Percentiles rank a stretch among this genome's conserved stretches.
These are phyloP conservation scores for Dynastes tityus DNA, from an alignment of 2,888 invertebrate species.

Conservation along the genomic window DNA sequence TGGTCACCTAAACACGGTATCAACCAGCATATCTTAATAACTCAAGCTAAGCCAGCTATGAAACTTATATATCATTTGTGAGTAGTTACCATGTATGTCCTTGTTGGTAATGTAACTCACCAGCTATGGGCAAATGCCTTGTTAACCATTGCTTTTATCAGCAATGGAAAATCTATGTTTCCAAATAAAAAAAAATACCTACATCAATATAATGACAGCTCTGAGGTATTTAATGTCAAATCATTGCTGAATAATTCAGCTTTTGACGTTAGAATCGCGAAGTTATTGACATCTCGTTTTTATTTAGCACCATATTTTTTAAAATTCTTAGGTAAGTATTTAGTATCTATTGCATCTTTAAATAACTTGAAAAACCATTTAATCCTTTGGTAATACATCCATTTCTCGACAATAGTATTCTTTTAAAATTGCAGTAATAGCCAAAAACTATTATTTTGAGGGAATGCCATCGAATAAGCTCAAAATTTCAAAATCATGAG, in stretches of 20 bases:
- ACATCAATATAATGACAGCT: background rate
- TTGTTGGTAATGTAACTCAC: too few species aligned
- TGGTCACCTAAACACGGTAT: too few species aligned
- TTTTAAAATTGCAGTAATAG: background rate
- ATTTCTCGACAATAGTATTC: background rate
- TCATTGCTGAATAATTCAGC: background rate
- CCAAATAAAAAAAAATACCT: background rate
- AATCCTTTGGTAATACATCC: background rate
- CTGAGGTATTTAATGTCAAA: background rate
- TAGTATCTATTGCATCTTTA: background rate
- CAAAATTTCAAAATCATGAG: slow-evolving; percentile 30
- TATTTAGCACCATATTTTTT: background rate
- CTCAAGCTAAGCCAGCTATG: too few species aligned
- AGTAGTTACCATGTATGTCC: too few species aligned
- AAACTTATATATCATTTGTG: too few species aligned
- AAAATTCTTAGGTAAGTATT: background rate
- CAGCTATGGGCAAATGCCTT: too few species aligned
- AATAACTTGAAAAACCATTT: background rate
- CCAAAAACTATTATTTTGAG: background rate
- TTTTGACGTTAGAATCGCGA: background rate
- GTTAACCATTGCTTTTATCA: too few species aligned
- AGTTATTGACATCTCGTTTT: background rate
- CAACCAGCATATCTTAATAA: too few species aligned
- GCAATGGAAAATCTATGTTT: background rate
- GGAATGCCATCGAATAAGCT: background rate